Conservation (phyloP, 2,113 vertebrate species). For the Apodemus speciosus region DNA sequence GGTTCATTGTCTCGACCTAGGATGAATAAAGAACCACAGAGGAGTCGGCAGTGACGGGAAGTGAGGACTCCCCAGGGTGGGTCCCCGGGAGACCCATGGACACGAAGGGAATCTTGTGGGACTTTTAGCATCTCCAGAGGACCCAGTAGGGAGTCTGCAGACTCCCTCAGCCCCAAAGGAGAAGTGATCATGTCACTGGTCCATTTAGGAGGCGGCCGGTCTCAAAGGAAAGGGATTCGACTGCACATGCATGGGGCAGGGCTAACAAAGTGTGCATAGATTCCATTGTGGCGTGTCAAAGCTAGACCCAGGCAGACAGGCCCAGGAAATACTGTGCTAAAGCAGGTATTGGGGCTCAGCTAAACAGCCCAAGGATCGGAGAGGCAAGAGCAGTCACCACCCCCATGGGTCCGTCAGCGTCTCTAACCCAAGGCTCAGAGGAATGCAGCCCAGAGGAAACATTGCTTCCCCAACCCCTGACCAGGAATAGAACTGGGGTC, state of each 20-base stretch:
- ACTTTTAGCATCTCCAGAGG: not conserved
- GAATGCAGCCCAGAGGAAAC: not conserved
- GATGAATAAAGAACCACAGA: not conserved
- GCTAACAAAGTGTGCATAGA: not conserved
- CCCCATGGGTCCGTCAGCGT: not conserved
- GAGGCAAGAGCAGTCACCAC: not conserved
- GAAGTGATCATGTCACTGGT: not conserved
- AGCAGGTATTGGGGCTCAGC: not conserved
- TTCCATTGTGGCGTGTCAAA: not conserved
- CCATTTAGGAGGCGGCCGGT: not conserved
- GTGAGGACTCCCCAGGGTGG: not conserved
- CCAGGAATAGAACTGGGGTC: constrained; percentile 47
- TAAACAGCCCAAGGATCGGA: not conserved
- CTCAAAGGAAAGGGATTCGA: not conserved
- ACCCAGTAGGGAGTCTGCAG: not conserved
- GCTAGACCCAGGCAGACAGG: not conserved
- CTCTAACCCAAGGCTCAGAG: not conserved
- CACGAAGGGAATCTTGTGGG: not conserved
- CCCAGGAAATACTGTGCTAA: rapidly evolving
- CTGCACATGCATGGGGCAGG: not conserved
- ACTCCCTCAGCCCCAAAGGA: not conserved
- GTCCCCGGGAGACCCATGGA: not conserved
- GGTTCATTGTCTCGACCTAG: not conserved
- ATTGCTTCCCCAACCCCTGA: not conserved
- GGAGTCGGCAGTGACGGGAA: not conserved